Conservation (phyloP, 2,797 vertebrate species). For the Acanthurus lineatus region DNA sequence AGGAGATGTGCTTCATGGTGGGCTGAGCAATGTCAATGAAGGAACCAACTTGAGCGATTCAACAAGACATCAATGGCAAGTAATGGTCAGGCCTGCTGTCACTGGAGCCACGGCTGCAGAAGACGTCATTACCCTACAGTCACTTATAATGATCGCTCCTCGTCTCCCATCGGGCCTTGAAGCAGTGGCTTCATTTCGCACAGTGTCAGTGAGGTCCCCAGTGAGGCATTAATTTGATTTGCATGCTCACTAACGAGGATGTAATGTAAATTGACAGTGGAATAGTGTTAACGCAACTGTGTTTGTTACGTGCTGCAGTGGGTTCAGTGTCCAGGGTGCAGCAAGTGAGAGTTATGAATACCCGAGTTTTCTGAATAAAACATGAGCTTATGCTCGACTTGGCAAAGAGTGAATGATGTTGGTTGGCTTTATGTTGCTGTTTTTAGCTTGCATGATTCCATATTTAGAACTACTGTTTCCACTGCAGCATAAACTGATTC, state of each 20-base stretch:
- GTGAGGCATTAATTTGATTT: conserved; percentile 69
- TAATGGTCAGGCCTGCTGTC: conserved; percentile 43
- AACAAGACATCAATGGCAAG: conserved; percentile 50
- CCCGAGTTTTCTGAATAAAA: conserved; percentile 76
- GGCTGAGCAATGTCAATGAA: conserved; percentile 60
- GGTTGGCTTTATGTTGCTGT: conserved; percentile 53
- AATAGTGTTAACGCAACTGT: conserved; percentile 51
- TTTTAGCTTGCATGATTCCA: conserved; percentile 67
- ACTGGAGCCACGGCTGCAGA: conserved; percentile 14
- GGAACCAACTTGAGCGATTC: conserved; percentile 13
- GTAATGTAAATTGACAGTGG: conserved; percentile 71
- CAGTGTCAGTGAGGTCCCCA: conserved; percentile 35
- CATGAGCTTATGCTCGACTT: conserved; percentile 76
- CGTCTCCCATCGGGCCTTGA: conserved; percentile 31
- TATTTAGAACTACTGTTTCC: conserved; percentile 71
- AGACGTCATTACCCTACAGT: conserved; percentile 33
- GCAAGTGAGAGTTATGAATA: conserved; percentile 62
- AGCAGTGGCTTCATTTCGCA: conserved; percentile 47
- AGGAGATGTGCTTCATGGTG: conserved; percentile 55
- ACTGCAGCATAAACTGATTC: conserved; percentile 58
- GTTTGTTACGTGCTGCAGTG: conserved; percentile 60
- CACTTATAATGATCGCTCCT: conserved; percentile 41
- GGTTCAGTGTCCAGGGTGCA: conserved; percentile 50
- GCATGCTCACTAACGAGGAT: conserved; percentile 69
- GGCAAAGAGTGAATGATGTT: conserved; percentile 66